Evolutionary conservation across 2,888 invertebrate genomes (phyloP).

Genomic region (Eupithecia insigniata): DNA sequence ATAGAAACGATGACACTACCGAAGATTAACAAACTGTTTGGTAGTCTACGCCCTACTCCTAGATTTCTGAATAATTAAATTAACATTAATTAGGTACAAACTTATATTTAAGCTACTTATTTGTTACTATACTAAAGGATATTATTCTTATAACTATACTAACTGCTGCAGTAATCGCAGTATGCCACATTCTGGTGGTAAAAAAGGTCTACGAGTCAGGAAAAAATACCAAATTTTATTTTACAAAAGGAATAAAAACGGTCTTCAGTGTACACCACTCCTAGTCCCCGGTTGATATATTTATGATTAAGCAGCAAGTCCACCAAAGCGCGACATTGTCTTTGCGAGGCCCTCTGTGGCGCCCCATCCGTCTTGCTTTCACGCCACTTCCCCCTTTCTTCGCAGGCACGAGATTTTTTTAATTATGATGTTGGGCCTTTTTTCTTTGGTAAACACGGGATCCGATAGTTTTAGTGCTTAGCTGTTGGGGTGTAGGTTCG

Average conservation of each 20-base stretch:
- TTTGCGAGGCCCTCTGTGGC: conserved; percentile 76
- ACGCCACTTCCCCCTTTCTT: conserved; percentile 82
- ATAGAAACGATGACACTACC: too few relatives aligned
- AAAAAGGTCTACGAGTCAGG: background rate
- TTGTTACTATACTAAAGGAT: too few relatives aligned
- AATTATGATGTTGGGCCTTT: conserved; percentile 84
- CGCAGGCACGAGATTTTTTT: conserved; percentile 83
- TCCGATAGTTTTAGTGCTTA: conserved; percentile 33
- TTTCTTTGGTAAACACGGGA: conserved; percentile 66
- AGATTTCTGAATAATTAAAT: too few relatives aligned
- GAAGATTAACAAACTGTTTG: too few relatives aligned
- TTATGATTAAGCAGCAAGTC: conserved; percentile 81
- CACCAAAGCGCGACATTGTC: conserved; percentile 82
- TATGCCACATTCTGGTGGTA: background rate
- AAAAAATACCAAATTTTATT: background rate
- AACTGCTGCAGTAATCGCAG: background rate
- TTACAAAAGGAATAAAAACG: background rate
- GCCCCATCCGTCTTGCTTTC: conserved; percentile 80
- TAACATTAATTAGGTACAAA: too few relatives aligned
- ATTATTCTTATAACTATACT: too few relatives aligned
- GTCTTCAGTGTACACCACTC: conserved; percentile 50
- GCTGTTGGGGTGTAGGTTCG: conserved; percentile 47
- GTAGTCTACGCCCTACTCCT: too few relatives aligned
- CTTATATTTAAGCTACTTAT: too few relatives aligned
- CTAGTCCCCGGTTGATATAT: conserved; percentile 79